A percentile compares a stretch with the other conserved stretches of the same genome.
Evolutionary conservation across 2,888 invertebrate species (phyloP).

Genomic region (Achlya flavicornis): DNA sequence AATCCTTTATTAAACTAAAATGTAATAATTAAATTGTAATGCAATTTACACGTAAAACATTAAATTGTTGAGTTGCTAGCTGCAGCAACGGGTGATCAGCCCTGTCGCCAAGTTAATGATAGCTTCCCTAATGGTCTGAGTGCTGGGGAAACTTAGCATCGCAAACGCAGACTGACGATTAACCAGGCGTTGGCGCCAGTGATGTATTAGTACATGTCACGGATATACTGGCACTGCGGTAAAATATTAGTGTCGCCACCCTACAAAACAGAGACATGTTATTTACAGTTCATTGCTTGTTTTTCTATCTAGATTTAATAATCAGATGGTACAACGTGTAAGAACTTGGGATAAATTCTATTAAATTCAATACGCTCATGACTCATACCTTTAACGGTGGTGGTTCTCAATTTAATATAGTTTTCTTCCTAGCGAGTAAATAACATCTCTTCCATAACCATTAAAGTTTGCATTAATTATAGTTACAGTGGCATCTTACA

Average conservation of each 20-base stretch:
- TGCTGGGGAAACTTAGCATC: constrained; percentile 73
- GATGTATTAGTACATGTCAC: constrained; percentile 73
- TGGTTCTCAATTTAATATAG: not conserved
- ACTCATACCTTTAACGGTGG: not conserved
- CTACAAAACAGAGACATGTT: constrained; percentile 31
- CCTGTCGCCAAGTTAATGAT: constrained; percentile 77
- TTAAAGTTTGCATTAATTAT: not conserved
- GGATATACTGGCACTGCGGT: constrained; percentile 59
- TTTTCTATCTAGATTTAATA: not conserved
- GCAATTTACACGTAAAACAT: constrained; percentile 46
- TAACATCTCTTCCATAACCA: not conserved
- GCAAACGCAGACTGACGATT: constrained; percentile 72
- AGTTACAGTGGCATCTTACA: not conserved
- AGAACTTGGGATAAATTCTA: not conserved
- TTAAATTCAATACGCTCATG: not conserved
- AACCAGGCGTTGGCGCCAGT: constrained; percentile 70
- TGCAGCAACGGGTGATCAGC: constrained; percentile 54
- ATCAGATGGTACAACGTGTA: too few species aligned
- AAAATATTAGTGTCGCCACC: constrained; percentile 49
- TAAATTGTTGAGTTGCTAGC: constrained; percentile 52
- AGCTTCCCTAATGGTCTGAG: constrained; percentile 73
- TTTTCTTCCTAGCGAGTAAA: not conserved
- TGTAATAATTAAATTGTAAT: constrained; percentile 34
- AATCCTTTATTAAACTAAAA: constrained; percentile 21
- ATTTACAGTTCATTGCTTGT: constrained; percentile 15